These are phyloP conservation scores for Laticauda colubrina DNA, from an alignment of 2,113 vertebrate species.

Conservation along the genomic window DNA sequence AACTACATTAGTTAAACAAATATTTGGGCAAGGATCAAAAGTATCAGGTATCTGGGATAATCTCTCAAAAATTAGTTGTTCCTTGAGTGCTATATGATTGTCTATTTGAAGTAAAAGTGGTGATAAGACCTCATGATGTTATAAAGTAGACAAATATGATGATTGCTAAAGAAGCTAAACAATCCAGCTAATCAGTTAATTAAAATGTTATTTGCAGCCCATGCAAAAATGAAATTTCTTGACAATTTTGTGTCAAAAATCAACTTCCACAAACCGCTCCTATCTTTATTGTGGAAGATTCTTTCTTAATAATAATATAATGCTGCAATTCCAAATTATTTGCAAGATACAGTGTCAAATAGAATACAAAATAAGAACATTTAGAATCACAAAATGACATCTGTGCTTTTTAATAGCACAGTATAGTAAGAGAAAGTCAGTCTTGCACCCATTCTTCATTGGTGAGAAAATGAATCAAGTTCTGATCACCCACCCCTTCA, in stretches of 20 bases:
- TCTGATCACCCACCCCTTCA: background rate
- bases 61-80: background rate
- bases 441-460: constrained; percentile 12
- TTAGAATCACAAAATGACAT: background rate
- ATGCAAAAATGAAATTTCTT: constrained; percentile 1
- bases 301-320: background rate
- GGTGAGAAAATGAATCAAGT: background rate
- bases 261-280: background rate
- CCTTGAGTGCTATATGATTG: background rate
- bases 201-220: background rate
- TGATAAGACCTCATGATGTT: background rate
- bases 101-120: background rate
- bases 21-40: background rate
- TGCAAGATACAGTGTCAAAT: background rate
- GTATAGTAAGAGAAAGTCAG: background rate
- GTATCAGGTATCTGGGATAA: background rate
- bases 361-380: background rate
- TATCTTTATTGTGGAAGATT: background rate
- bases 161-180: background rate
- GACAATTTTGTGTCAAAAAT: background rate
- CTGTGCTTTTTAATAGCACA: background rate
- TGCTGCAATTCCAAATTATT: background rate
- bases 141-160: background rate
- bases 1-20: constrained; percentile 12
- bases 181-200: background rate